phyloP scores from a whole-genome alignment of 1,140 invertebrate species.

The Caenorhabditis latens region DNA sequence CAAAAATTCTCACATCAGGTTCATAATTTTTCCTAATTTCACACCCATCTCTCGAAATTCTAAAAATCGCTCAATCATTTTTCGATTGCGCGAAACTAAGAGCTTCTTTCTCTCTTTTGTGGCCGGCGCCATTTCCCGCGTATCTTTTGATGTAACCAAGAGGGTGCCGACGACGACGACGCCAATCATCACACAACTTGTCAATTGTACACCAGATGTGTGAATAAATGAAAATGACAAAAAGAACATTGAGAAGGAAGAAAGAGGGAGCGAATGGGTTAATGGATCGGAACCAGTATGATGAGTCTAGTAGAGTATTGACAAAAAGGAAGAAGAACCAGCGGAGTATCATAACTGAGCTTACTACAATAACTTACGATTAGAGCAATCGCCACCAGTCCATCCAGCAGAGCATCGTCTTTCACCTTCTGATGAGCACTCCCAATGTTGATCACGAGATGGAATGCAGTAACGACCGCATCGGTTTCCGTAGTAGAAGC shows the following conservation, averaged over 20 bases:
- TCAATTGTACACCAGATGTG: conserved; percentile 48
- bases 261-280: not conserved
- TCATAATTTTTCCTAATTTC: not conserved
- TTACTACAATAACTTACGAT: not conserved
- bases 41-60: not conserved
- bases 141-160: not conserved
- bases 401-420: not conserved
- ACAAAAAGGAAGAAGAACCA: not conserved
- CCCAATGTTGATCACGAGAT: not conserved
- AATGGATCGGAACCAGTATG: conserved; percentile 18
- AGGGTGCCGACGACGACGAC: not conserved
- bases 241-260: not conserved
- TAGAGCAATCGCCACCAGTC: not conserved
- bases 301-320: not conserved
- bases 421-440: conserved; percentile 13
- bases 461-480: conserved; percentile 22
- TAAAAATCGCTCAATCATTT: conserved; percentile 27
- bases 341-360: no score
- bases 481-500: conserved; percentile 13
- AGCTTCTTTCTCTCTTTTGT: not conserved
- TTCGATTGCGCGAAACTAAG: not conserved
- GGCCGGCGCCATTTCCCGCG: not conserved
- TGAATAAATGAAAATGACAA: not conserved
- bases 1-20: no score
- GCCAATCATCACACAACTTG: conserved; percentile 28